Conservation (phyloP, 2,113 vertebrate genomes). For the Sorex fumeus region DNA sequence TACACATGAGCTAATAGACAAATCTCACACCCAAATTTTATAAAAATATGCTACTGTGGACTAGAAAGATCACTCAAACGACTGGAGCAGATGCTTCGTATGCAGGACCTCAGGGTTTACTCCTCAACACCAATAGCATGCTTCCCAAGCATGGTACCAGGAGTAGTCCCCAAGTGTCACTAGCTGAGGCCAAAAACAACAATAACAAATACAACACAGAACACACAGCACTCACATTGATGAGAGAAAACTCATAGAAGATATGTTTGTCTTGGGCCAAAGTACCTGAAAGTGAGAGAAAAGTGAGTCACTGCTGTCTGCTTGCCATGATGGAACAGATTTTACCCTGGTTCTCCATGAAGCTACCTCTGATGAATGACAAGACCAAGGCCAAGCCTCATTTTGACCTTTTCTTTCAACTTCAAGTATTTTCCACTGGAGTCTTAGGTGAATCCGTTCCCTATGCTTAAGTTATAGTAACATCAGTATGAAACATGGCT, state of each 20-base stretch:
- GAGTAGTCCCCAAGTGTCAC: no score
- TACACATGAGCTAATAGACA: background rate
- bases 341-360: background rate
- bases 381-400: background rate
- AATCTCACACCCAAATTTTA: background rate
- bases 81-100: no score
- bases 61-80: no score
- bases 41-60: background rate
- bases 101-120: no score
- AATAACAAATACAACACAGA: no score
- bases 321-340: background rate
- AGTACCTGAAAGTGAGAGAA: conserved; percentile 74
- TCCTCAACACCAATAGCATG: no score
- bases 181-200: no score
- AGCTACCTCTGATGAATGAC: background rate
- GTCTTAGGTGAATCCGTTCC: background rate
- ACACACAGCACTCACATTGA: conserved; percentile 64
- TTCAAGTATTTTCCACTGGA: background rate
- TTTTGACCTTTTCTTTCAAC: background rate
- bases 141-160: no score
- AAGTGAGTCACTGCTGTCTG: background rate
- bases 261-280: conserved; percentile 60
- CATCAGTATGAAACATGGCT: background rate
- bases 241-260: conserved; percentile 75
- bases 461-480: background rate